Evolutionary conservation across 1,140 invertebrate species (phyloP).

Genomic region (Eumeta japonica): DNA sequence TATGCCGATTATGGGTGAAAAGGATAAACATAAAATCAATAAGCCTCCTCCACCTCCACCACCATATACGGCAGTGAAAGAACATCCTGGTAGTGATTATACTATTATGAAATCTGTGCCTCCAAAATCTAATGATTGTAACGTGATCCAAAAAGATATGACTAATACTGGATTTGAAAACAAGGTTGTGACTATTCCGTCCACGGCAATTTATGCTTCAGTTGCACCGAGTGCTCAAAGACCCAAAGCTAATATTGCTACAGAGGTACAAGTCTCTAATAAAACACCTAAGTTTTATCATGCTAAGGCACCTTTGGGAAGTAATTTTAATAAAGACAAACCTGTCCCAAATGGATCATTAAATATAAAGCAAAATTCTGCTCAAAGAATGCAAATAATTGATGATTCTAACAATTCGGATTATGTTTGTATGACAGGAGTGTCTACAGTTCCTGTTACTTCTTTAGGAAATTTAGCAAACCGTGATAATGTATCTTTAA

Average conservation of each 20-base stretch:
- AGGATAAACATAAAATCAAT: slow-evolving; percentile 36
- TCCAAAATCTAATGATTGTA: slow-evolving; percentile 46
- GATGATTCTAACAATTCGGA: slow-evolving; percentile 69
- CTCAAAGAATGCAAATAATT: slow-evolving; percentile 45
- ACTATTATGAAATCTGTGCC: slow-evolving; percentile 49
- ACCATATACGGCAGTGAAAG: slow-evolving; percentile 28
- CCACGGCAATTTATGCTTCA: slow-evolving; percentile 55
- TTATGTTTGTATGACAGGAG: slow-evolving; percentile 71
- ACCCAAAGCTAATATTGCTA: slow-evolving; percentile 54
- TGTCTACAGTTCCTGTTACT: slow-evolving; percentile 39
- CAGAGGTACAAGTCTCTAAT: slow-evolving; percentile 42
- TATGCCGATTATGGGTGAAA: slow-evolving; percentile 24
- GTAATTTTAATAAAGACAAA: slow-evolving; percentile 34
- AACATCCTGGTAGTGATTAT: slow-evolving; percentile 40
- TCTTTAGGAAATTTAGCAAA: slow-evolving; percentile 23
- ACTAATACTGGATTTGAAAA: slow-evolving; percentile 41
- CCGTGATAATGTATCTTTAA: slow-evolving; percentile 36
- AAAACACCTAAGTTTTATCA: slow-evolving; percentile 51
- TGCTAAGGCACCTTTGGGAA: slow-evolving; percentile 35
- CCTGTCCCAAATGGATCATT: slow-evolving; percentile 33
- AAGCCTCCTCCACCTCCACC: slow-evolving; percentile 33
- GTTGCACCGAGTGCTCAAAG: slow-evolving; percentile 56
- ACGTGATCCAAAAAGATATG: too few species aligned
- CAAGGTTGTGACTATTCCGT: slow-evolving; percentile 48
- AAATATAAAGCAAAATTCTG: slow-evolving; percentile 22